These are phyloP conservation scores for Lethenteron camtschaticum DNA, from an alignment of 2,113 vertebrate genomes.

Conservation along the genomic window DNA sequence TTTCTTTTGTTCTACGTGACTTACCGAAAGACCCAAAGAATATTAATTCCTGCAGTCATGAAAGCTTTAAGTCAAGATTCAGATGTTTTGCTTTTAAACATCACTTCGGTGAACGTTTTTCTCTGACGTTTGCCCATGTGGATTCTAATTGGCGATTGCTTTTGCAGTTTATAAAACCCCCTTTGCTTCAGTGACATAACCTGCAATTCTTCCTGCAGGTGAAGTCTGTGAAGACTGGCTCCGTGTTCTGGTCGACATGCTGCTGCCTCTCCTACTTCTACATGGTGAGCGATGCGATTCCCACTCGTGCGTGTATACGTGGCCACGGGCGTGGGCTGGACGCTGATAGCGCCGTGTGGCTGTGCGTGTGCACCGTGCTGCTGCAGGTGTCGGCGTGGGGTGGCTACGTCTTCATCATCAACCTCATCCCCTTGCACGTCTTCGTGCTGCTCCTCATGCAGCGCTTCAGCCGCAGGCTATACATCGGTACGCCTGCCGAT, in stretches of 20 bases:
- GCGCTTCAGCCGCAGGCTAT: constrained; percentile 81
- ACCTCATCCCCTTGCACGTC: constrained; percentile 92
- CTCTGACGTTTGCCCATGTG: no score
- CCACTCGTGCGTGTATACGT: no score
- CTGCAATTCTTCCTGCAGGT: constrained; percentile 30
- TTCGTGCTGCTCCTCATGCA: constrained; percentile 93
- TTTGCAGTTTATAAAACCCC: no score
- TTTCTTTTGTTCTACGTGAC: no score
- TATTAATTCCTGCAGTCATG: no score
- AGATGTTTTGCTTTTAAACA: no score
- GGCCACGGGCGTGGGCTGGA: no score
- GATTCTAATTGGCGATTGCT: no score
- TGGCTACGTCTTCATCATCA: constrained; percentile 96
- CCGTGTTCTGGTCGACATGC: constrained; percentile 83
- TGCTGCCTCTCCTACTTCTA: constrained; percentile 92
- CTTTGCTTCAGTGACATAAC: constrained; percentile 1
- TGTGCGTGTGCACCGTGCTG: not conserved
- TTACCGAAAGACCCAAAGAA: no score
- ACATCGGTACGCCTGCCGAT: constrained; percentile 52
- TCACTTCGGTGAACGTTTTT: no score
- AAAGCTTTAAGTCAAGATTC: no score
- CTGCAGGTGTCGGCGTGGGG: constrained; percentile 92
- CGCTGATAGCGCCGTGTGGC: no score
- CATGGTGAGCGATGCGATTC: constrained; percentile 42
- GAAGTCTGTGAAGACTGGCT: constrained; percentile 88